Conservation (phyloP, 2,113 vertebrate genomes). For the Gracilinanus agilis region DNA sequence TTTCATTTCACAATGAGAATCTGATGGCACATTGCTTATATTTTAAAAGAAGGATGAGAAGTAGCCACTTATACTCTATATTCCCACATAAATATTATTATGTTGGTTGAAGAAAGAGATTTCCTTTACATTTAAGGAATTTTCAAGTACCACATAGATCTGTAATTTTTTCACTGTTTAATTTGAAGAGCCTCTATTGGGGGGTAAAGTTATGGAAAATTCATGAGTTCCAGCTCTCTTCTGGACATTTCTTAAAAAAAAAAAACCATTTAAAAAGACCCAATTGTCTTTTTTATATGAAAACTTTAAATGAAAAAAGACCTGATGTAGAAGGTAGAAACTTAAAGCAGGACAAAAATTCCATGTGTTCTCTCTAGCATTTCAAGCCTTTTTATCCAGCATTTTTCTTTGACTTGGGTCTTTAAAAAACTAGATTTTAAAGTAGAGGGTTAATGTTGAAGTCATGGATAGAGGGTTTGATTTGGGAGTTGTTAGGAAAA, state of each 20-base stretch:
- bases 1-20: background rate
- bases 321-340: background rate
- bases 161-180: slow-evolving; percentile 39
- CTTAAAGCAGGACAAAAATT: background rate
- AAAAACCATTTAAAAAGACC: background rate
- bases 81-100: background rate
- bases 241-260: background rate
- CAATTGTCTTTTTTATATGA: background rate
- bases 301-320: background rate
- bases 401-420: slow-evolving; percentile 25
- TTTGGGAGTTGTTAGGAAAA: background rate
- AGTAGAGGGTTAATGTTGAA: background rate
- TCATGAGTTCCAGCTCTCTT: slow-evolving; percentile 31
- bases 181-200: background rate
- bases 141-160: slow-evolving; percentile 21
- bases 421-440: background rate
- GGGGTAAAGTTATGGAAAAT: slow-evolving; percentile 17
- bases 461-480: background rate
- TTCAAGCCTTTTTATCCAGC: background rate
- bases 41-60: background rate
- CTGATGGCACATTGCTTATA: background rate
- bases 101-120: background rate
- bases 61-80: background rate
- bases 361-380: background rate
- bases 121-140: slow-evolving; percentile 10